Evolutionary conservation across 2,113 vertebrate species (phyloP), one percentile per base, ranked within the genome.

Genomic region (Larimichthys polyactis): DNA sequence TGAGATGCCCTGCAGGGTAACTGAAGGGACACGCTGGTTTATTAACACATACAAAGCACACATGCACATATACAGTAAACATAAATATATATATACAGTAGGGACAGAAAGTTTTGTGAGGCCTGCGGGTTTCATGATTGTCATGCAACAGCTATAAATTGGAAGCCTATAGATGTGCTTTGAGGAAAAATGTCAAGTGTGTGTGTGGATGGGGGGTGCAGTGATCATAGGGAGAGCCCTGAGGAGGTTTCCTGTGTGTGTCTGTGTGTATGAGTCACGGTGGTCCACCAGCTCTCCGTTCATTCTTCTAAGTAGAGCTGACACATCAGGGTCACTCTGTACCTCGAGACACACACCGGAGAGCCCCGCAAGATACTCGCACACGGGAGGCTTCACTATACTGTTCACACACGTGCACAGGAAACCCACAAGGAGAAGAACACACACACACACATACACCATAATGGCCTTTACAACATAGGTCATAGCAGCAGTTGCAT

Each of bases 321-420:
- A 94, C 94, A 94, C 92, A 94, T 91, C 86, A 71, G 91, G 94
- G 93, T 93, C 91, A 91, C 63, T 69, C 52, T 87, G 51, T 79
- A 90, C 92, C 92, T 87, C 84, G 2, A 91, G 93, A 92, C 81
- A 89, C 87, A 86, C 90, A 90, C 90, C 72, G 74, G 63, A 82
- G 80, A 85, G 73, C 55, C 86, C 89, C 74, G 40, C n/a, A 0
- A 89, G 92, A 68, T 54, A 67, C 78, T 72, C 27, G 1, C n/a
- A 67, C 80, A 74, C 81, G 62, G 74, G 73, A 91, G 87, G 83
- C 88, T 86, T 89, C 86, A 84, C 79, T 58, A 70, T 71, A 77
- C 67, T n/a, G 7, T 78, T 69, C 86, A 54, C 60, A 65, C 73
- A 74, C 72, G 81, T 20, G 3, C 66, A 81, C 79, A 87, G 66